A percentile compares a stretch with the other conserved stretches of the same genome.
phyloP scores from a whole-genome alignment of 2,113 vertebrate genomes.

The Catagonus wagneri region DNA sequence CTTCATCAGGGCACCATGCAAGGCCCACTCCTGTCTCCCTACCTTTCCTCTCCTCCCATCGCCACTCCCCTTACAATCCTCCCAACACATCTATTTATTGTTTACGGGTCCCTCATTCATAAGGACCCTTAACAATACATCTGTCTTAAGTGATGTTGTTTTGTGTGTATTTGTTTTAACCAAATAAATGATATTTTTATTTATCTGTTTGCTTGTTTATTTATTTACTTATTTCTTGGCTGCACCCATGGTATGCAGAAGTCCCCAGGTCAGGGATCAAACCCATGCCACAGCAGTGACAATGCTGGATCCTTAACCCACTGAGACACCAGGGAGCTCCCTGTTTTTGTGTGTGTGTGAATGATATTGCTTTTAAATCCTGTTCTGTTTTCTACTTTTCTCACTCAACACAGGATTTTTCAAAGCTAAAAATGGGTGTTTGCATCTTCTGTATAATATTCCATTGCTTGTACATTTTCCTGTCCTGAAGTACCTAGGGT shows the following conservation, averaged over 20 bases:
- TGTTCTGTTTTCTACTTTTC: neutral
- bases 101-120: no score
- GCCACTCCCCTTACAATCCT: no score
- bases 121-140: neutral
- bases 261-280: no score
- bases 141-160: neutral
- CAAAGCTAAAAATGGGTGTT: neutral
- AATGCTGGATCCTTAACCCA: no score
- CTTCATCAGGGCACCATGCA: fast-evolving
- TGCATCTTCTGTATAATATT: neutral
- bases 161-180: neutral
- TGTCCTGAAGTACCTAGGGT: neutral
- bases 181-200: neutral
- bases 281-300: no score
- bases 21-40: no score
- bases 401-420: neutral
- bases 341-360: no score
- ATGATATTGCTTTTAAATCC: neutral
- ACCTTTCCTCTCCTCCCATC: neutral
- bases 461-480: neutral
- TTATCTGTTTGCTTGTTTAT: no score
- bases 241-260: no score
- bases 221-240: no score
- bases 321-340: no score
- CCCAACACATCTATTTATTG: neutral